A percentile compares a stretch with the other conserved stretches of the same genome.
These are phyloP conservation scores for Agrochola litura DNA, from an alignment of 2,888 invertebrate species.

Conservation along the genomic window DNA sequence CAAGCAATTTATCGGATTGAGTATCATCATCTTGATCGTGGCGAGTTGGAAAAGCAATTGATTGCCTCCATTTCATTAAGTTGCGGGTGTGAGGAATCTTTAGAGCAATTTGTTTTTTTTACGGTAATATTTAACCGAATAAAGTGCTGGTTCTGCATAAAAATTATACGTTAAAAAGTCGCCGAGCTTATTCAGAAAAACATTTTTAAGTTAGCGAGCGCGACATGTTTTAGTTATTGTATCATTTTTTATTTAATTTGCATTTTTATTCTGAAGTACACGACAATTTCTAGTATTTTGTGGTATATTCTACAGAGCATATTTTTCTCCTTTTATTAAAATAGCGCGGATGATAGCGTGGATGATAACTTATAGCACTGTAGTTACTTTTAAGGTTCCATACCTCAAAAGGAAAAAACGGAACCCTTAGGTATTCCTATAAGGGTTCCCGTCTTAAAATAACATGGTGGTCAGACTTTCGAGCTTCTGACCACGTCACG, in stretches of 20 bases:
- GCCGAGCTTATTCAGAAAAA: conserved; percentile 32
- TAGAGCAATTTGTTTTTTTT: conserved; percentile 34
- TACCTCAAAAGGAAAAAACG: too few species aligned
- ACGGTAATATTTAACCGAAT: conserved; percentile 12
- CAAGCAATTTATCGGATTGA: conserved; percentile 71
- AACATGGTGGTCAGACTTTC: background rate
- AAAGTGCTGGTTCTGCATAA: conserved; percentile 24
- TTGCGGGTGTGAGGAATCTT: conserved; percentile 33
- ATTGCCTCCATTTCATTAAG: conserved; percentile 67
- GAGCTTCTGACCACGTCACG: background rate
- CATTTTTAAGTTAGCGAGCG: conserved; percentile 44
- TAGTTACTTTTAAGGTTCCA: background rate
- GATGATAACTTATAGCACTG: background rate
- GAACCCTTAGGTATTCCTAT: too few species aligned
- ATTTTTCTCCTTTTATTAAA: conserved; percentile 8
- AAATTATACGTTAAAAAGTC: conserved; percentile 32
- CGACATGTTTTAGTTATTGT: conserved; percentile 54
- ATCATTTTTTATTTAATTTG: conserved; percentile 39
- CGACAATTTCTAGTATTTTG: conserved; percentile 13
- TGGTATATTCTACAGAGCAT: conserved; percentile 13
- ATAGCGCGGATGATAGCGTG: background rate
- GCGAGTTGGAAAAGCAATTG: conserved; percentile 58
- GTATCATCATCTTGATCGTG: conserved; percentile 64
- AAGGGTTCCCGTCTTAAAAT: too few species aligned
- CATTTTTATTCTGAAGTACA: conserved; percentile 51